Conservation (phyloP, 2,113 vertebrate species). For the Erythrocercus mccallii region DNA sequence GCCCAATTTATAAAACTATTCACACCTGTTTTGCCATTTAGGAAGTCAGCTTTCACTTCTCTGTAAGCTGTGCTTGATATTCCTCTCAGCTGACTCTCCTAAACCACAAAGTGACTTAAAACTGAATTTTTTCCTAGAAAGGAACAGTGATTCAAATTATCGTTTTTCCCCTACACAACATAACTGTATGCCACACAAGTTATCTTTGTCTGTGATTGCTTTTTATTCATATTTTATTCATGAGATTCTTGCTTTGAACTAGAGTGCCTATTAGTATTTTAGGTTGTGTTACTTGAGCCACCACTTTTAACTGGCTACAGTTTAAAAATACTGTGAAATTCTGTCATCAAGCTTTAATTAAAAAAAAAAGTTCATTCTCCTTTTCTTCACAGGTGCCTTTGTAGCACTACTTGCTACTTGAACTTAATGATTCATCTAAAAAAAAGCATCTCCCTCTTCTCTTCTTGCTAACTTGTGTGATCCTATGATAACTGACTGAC, state of each 20-base stretch:
- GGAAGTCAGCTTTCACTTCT: not conserved
- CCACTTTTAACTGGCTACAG: not conserved
- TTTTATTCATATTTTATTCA: not conserved
- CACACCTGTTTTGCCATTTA: not conserved
- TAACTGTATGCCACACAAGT: not conserved
- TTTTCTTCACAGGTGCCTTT: not conserved
- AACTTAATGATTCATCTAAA: not conserved
- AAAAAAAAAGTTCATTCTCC: not conserved
- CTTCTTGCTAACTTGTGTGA: not conserved
- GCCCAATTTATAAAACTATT: not conserved
- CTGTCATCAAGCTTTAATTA: not conserved
- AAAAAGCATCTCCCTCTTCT: not conserved
- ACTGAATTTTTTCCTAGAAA: not conserved
- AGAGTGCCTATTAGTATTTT: not conserved
- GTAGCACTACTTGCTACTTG: not conserved
- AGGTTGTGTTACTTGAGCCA: not conserved
- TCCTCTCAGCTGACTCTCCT: not conserved
- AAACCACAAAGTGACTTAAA: not conserved
- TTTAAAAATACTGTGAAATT: conserved; percentile 1
- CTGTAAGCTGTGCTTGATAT: not conserved
- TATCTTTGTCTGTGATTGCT: not conserved
- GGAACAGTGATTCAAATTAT: not conserved
- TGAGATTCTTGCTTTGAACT: not conserved
- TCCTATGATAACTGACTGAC: not conserved
- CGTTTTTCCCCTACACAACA: not conserved